These are phyloP conservation scores for human (Homo sapiens) DNA, from an alignment of 2,113 vertebrate species.

Conservation along the genomic window DNA sequence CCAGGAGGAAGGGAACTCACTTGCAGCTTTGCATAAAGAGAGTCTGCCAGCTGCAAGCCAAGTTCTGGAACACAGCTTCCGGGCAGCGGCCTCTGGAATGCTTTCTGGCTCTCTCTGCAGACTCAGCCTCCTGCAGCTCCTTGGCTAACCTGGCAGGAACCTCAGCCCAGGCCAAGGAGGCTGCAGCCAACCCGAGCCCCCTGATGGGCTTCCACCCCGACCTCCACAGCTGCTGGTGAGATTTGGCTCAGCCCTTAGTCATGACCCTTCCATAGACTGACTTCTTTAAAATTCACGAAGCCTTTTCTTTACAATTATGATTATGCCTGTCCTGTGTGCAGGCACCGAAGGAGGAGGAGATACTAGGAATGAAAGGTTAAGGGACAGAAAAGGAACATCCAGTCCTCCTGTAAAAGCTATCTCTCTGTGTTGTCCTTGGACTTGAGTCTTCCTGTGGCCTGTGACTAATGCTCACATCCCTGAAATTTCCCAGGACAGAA, in stretches of 20 bases:
- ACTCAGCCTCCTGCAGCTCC: not conserved
- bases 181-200: not conserved
- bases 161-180: not conserved
- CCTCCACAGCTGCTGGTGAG: not conserved
- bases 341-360: not conserved
- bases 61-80: not conserved
- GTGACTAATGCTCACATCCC: not conserved
- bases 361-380: not conserved
- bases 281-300: not conserved
- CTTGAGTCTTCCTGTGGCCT: not conserved
- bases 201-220: not conserved
- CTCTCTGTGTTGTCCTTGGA: not conserved
- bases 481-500: not conserved
- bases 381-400: not conserved
- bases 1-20: not conserved
- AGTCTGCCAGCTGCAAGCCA: not conserved
- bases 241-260: not conserved
- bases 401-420: too few species aligned
- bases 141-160: not conserved
- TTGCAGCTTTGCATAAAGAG: not conserved
- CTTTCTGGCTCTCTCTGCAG: not conserved
- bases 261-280: not conserved
- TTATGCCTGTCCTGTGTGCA: accelerated
- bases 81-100: not conserved
- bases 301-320: not conserved